Conservation (phyloP, 2,113 vertebrate genomes). For the Sceloporus tristichus region DNA sequence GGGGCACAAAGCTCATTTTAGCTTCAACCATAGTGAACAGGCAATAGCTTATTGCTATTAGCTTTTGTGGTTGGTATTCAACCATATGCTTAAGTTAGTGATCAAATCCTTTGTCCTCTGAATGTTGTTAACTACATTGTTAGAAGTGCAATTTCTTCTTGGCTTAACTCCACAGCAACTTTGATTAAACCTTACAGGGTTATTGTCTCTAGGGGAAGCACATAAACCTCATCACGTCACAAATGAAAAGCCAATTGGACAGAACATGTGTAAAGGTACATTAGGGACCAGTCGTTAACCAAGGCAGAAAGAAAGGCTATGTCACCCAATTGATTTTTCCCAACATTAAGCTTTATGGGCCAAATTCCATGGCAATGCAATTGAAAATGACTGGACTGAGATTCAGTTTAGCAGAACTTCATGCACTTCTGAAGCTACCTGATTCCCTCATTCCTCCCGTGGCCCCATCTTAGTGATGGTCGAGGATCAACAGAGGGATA, state of each 20-base stretch:
- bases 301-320: background rate
- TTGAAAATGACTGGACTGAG: background rate
- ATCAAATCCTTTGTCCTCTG: conserved; percentile 3
- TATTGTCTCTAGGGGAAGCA: background rate
- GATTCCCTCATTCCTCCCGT: too few species aligned
- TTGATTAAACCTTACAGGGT: background rate
- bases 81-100: background rate
- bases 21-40: conserved; percentile 1
- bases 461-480: too few species aligned
- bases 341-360: background rate
- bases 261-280: conserved; percentile 22
- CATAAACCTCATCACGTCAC: background rate
- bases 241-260: conserved; percentile 29
- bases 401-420: background rate
- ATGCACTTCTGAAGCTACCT: background rate
- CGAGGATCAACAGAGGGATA: too few species aligned
- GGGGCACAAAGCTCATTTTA: fast-evolving
- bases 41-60: background rate
- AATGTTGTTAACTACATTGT: background rate
- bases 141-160: background rate
- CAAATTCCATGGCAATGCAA: background rate
- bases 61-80: background rate
- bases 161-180: conserved; percentile 1
- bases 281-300: background rate
- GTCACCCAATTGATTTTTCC: background rate